Percentiles rank a stretch among this genome's conserved stretches.
These are phyloP conservation scores for Andrena marginata DNA, from an alignment of 2,888 invertebrate species.

Conservation along the genomic window DNA sequence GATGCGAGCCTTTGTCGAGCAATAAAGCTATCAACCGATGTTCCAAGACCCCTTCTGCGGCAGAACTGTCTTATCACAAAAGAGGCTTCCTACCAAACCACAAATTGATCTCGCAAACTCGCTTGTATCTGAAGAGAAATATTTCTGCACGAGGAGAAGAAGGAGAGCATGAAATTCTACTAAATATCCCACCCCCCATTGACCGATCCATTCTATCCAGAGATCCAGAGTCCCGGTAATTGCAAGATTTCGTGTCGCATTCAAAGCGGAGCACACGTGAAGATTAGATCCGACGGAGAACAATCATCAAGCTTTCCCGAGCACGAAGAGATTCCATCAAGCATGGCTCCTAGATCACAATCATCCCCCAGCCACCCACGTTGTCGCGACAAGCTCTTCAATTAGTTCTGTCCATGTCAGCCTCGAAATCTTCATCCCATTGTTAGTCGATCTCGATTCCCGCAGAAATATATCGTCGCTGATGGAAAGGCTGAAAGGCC, in stretches of 20 bases:
- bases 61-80: neutral
- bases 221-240: too few species aligned
- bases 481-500: constrained; percentile 3
- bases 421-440: constrained; percentile 18
- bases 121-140: too few species aligned
- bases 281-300: too few species aligned
- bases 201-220: too few species aligned
- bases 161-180: too few species aligned
- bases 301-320: neutral
- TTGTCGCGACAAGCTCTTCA: constrained; percentile 21
- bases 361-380: neutral
- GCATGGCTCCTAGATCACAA: neutral
- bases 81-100: neutral
- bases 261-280: too few species aligned
- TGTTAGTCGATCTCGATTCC: neutral
- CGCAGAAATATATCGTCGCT: constrained; percentile 26
- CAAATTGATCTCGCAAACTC: neutral
- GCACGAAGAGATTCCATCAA: neutral
- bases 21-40: constrained; percentile 20
- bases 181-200: too few species aligned
- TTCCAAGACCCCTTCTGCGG: neutral
- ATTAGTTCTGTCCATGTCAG: constrained; percentile 9
- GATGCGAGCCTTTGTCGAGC: constrained; percentile 33
- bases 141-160: too few species aligned
- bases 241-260: too few species aligned